These are phyloP conservation scores for Drosophila azteca DNA, from an alignment of 1,140 invertebrate species.

Conservation along the genomic window DNA sequence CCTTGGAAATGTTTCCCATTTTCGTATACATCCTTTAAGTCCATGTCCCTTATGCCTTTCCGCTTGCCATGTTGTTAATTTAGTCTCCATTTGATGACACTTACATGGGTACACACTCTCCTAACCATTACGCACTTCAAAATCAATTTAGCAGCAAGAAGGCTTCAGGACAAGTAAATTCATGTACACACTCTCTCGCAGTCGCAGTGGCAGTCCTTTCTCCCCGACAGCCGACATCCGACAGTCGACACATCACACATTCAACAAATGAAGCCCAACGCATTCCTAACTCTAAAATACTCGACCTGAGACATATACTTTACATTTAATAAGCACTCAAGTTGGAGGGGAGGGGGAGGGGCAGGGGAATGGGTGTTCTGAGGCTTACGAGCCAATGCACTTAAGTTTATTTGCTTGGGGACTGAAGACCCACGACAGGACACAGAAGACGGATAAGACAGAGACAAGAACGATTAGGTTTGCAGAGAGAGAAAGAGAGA, in stretches of 20 bases:
- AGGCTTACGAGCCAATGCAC: conserved; percentile 60
- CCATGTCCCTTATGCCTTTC: neutral
- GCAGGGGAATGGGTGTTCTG: neutral
- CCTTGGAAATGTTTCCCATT: no score
- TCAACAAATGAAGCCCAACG: conserved; percentile 35
- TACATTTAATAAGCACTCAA: conserved; percentile 67
- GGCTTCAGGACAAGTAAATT: no score
- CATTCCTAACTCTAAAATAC: conserved; percentile 43
- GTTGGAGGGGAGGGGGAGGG: neutral
- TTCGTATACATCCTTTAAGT: no score
- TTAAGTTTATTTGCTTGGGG: conserved; percentile 77
- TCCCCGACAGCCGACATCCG: no score
- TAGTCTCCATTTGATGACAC: conserved; percentile 6
- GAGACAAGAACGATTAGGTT: neutral
- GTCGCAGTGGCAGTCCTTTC: no score
- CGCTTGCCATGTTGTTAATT: neutral
- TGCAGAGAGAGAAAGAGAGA: neutral
- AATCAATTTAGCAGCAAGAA: conserved; percentile 32
- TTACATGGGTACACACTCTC: conserved; percentile 30
- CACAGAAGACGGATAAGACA: conserved; percentile 2
- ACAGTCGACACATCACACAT: neutral
- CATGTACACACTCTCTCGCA: no score
- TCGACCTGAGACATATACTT: conserved; percentile 40
- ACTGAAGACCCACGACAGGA: conserved; percentile 12
- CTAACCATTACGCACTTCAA: conserved; percentile 29